A percentile compares a stretch with the other conserved stretches of the same genome.
These are phyloP conservation scores for Drosophila paulistorum DNA, from an alignment of 1,140 invertebrate species.

Conservation along the genomic window DNA sequence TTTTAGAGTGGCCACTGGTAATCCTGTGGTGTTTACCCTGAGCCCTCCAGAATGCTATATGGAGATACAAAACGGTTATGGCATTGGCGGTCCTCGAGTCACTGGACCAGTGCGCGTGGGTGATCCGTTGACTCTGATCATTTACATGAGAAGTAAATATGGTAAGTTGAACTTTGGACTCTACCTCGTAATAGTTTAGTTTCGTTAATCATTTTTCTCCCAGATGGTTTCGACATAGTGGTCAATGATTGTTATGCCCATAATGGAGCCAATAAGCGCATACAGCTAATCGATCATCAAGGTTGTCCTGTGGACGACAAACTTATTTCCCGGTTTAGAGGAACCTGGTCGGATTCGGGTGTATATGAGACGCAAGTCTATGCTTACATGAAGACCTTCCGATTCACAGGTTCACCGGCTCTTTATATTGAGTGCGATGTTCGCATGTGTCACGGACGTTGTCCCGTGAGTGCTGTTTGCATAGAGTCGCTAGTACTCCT, in stretches of 20 bases:
- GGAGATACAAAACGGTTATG: slow-evolving; percentile 96
- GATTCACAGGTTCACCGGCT: slow-evolving; percentile 96
- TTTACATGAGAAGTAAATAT: slow-evolving; percentile 97
- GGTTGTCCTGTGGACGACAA: slow-evolving; percentile 98
- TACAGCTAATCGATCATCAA: slow-evolving; percentile 96
- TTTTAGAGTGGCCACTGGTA: slow-evolving; percentile 93
- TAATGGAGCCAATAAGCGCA: slow-evolving; percentile 95
- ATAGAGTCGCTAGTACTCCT: no score
- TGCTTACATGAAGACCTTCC: slow-evolving; percentile 97
- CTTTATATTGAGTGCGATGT: slow-evolving; percentile 97
- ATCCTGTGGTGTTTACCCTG: slow-evolving; percentile 96
- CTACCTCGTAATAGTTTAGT: no score
- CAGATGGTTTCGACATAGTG: slow-evolving; percentile 97
- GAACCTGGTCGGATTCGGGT: slow-evolving; percentile 94
- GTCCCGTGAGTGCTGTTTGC: slow-evolving; percentile 86
- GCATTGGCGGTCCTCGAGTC: slow-evolving; percentile 91
- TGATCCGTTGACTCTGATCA: slow-evolving; percentile 95
- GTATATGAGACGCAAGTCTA: slow-evolving; percentile 97
- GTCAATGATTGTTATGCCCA: slow-evolving; percentile 97
- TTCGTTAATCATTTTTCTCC: slow-evolving; percentile 49
- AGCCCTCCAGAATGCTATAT: slow-evolving; percentile 97
- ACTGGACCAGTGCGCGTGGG: slow-evolving; percentile 95
- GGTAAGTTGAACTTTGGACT: slow-evolving; percentile 84
- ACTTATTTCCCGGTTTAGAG: slow-evolving; percentile 94
- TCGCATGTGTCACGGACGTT: slow-evolving; percentile 96